Conservation (phyloP, 2,797 vertebrate species). For the Peromyscus melanophrys region DNA sequence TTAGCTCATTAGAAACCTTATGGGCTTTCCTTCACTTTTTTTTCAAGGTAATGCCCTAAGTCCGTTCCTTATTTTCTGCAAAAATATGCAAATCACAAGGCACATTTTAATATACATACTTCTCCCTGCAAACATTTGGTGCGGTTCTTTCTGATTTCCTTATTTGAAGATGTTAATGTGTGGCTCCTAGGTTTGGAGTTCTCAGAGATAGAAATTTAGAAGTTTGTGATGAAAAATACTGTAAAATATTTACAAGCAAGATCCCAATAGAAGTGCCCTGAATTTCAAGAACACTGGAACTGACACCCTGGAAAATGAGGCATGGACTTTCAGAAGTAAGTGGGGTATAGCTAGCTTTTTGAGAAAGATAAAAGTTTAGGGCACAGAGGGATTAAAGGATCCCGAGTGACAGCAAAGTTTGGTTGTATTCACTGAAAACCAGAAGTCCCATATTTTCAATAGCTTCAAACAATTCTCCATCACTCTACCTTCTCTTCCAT, state of each 20-base stretch:
- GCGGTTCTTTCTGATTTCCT: conserved; percentile 16
- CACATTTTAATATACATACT: not conserved
- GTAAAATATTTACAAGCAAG: conserved; percentile 67
- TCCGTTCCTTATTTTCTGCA: not conserved
- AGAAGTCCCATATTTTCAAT: not conserved
- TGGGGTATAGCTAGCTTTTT: not conserved
- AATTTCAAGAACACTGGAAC: conserved; percentile 58
- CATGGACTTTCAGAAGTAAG: not conserved
- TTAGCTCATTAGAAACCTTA: conserved; percentile 28
- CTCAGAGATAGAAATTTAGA: conserved; percentile 39
- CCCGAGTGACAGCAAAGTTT: not conserved
- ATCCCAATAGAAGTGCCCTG: conserved; percentile 32
- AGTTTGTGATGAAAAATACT: conserved; percentile 16
- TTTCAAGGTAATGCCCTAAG: not conserved
- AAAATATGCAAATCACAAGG: not conserved
- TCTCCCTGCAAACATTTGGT: not conserved
- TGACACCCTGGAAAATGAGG: conserved; percentile 38
- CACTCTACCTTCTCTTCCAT: too few relatives aligned
- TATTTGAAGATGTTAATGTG: conserved; percentile 37
- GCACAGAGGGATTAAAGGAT: conserved; percentile 7
- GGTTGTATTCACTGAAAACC: conserved; percentile 23
- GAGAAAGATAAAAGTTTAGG: not conserved
- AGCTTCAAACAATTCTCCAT: not conserved
- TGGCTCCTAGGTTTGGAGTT: not conserved
- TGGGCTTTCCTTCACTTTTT: not conserved